Evolutionary conservation across 2,797 vertebrate species (phyloP), one percentile per base, ranked within the genome.

Genomic region (Pangasius krempfi): DNA sequence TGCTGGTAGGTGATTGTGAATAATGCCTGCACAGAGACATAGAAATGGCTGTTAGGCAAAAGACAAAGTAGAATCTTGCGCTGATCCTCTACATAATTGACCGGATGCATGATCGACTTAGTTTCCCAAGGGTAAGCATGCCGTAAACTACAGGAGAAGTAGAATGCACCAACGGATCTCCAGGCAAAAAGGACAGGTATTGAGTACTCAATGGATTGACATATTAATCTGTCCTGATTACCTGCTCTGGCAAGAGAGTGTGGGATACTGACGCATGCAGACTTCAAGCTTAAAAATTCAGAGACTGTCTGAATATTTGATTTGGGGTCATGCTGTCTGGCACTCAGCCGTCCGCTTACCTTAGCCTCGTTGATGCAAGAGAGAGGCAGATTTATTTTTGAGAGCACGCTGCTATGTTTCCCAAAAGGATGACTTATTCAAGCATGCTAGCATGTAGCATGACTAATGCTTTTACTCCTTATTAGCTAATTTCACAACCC

Each of bases 201-300:
- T 80, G 88, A 86, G 58, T 86, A 47, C 33, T 78, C 66, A 44
- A 33, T 70, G 58, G 89, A 90, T 73, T 82, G 89, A 91, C 78
- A 52, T 84, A 83, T 64, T 90, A 91, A 90, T 91, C 78, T 89
- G 13, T n/a, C 72, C 66, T 88, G 84, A 90, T 88, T 90, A 88
- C 85, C 86, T 82, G 44, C 68, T 75, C 52, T 60, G 62, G 78
- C 54, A 80, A 52, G 62, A 62, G 33, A 89, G 47, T 70, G 78
- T 22, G 58, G 44, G 66, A 87, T 70, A 44, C 85, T 54, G 47
- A 68, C 52, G 44, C 40, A 47, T 56, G 70, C 66, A 87, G 75
- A 68, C 44, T 33, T 70, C 40, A 91, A 72, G 88, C 70, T 37
- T 88, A 25, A 88, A 66, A 89, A 80, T 88, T 89, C 79, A 30